Percentiles rank a stretch among this genome's conserved stretches.
phyloP scores from a whole-genome alignment of 2,888 invertebrate genomes.

The Epirrhoe tristata region DNA sequence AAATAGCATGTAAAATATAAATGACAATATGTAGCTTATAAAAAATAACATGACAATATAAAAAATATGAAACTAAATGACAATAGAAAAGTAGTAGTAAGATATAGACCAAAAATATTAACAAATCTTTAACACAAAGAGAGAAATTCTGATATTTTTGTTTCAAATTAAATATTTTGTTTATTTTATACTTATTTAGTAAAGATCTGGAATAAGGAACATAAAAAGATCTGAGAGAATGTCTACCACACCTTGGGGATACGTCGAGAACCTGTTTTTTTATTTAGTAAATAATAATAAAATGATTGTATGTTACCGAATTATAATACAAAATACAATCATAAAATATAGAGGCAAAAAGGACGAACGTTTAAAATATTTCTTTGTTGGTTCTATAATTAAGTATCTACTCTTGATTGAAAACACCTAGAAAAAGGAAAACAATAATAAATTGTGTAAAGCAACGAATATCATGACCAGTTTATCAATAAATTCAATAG shows the following conservation, averaged over 20 bases:
- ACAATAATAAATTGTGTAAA: constrained; percentile 1
- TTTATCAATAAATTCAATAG: constrained; percentile 17
- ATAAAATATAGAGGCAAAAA: not conserved
- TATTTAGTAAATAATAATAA: not conserved
- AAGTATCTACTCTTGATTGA: not conserved
- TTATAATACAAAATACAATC: no score
- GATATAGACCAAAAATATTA: constrained; percentile 66
- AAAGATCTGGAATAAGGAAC: no score
- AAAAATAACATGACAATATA: constrained; percentile 6
- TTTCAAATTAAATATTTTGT: constrained; percentile 5
- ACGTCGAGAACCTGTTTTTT: no score
- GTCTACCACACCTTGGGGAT: no score
- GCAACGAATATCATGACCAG: constrained; percentile 34
- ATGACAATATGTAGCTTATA: constrained; percentile 49
- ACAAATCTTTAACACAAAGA: constrained; percentile 30
- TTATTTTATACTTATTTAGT: constrained; percentile 1
- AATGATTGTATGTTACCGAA: no score
- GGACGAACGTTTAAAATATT: not conserved
- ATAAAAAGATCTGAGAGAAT: no score
- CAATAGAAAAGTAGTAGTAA: constrained; percentile 62
- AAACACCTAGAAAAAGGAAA: constrained; percentile 2
- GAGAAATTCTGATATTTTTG: constrained; percentile 21
- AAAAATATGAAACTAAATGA: constrained; percentile 65
- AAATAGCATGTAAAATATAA: no score
- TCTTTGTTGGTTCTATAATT: no score